These are phyloP conservation scores for Cinclus mexicanus DNA, from an alignment of 2,113 vertebrate species.

Conservation along the genomic window DNA sequence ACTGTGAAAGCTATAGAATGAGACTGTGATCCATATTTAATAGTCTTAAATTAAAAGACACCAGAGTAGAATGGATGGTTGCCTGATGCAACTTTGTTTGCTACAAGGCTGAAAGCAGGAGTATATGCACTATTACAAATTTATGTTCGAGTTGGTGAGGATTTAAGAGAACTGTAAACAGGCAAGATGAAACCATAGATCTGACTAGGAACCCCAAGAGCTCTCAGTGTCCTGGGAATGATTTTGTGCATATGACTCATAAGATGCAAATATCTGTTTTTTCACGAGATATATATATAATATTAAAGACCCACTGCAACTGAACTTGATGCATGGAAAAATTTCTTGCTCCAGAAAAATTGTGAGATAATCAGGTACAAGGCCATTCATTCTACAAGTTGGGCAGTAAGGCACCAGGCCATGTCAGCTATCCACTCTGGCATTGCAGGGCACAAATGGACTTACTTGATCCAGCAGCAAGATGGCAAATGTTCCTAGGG, in stretches of 20 bases:
- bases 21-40: neutral
- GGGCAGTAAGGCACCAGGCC: neutral
- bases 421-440: neutral
- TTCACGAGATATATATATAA: neutral
- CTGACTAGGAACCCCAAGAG: neutral
- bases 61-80: neutral
- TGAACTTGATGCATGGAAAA: neutral
- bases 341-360: neutral
- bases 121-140: neutral
- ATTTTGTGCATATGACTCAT: neutral
- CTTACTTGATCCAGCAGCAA: neutral
- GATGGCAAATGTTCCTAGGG: rapidly evolving
- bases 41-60: neutral
- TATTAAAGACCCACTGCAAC: neutral
- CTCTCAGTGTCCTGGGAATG: neutral
- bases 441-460: neutral
- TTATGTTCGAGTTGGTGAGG: neutral
- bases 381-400: neutral
- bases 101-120: neutral
- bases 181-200: neutral
- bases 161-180: neutral
- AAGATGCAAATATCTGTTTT: neutral
- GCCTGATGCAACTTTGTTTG: neutral
- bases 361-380: neutral
- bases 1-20: neutral